Percentiles rank a stretch among this genome's conserved stretches.
Evolutionary conservation across 2,113 vertebrate species (phyloP).

Genomic region (Acrocephalus arundinaceus): DNA sequence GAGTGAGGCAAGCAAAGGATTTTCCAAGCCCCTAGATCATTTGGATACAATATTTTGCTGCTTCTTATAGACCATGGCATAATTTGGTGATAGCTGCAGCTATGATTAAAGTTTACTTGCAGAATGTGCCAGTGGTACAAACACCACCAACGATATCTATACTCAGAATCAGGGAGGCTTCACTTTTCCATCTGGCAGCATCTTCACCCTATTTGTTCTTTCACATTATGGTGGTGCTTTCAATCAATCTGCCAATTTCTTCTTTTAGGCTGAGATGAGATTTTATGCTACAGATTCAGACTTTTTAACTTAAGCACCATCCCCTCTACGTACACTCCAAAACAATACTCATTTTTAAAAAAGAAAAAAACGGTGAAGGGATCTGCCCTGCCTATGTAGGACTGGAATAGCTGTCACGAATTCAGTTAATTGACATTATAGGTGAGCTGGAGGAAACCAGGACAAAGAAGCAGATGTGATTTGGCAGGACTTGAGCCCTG

Average conservation of each 20-base stretch:
- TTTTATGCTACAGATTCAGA: conserved; percentile 36
- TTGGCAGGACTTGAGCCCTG: background rate
- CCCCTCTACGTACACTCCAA: background rate
- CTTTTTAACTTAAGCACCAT: conserved; percentile 25
- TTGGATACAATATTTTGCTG: background rate
- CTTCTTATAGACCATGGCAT: background rate
- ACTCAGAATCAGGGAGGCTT: background rate
- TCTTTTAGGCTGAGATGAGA: conserved; percentile 7
- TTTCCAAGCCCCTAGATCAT: background rate
- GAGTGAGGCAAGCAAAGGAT: background rate
- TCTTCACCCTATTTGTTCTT: conserved; percentile 31
- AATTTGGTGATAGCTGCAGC: background rate
- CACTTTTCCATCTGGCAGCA: conserved; percentile 6
- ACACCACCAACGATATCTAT: background rate
- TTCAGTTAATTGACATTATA: conserved; percentile 37
- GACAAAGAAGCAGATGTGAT: conserved; percentile 39
- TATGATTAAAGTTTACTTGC: background rate
- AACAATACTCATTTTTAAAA: background rate
- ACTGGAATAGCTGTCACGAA: conserved; percentile 11
- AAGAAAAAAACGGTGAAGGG: background rate
- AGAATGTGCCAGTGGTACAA: background rate
- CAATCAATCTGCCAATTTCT: conserved; percentile 16
- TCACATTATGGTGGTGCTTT: background rate
- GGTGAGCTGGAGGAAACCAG: conserved; percentile 13
- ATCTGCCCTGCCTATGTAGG: conserved; percentile 27